Percentiles rank a stretch among this genome's conserved stretches.
Conservation (phyloP, 1,140 invertebrate species). For the Heliothis subflexa region DNA sequence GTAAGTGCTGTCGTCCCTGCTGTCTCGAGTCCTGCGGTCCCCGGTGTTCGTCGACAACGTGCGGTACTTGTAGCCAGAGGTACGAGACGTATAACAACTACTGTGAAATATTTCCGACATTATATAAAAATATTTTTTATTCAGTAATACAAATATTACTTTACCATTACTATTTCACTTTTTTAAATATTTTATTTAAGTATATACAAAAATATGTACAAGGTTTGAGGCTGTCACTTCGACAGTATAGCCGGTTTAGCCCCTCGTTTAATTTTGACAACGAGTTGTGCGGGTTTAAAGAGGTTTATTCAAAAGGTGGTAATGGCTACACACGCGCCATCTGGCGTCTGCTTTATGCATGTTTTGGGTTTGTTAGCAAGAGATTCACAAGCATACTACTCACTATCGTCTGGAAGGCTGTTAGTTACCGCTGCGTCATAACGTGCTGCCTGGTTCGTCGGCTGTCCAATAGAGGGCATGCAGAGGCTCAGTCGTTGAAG, state of each 20-base stretch:
- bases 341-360: not conserved
- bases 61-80: constrained; percentile 75
- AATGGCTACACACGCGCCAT: not conserved
- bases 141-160: not conserved
- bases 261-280: no score
- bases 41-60: constrained; percentile 75
- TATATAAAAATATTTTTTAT: constrained; percentile 20
- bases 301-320: not conserved
- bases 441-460: not conserved
- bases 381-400: not conserved
- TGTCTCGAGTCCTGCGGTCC: constrained; percentile 58
- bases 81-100: constrained; percentile 71
- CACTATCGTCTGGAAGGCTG: not conserved
- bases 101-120: constrained; percentile 75
- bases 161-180: no score
- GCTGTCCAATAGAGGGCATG: constrained; percentile 5
- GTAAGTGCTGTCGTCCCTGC: constrained; percentile 59
- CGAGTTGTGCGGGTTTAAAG: no score
- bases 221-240: no score
- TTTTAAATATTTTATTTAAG: no score
- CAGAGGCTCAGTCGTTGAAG: not conserved
- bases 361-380: not conserved
- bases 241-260: no score
- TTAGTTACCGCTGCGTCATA: no score
- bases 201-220: no score